Base-by-base conservation (phyloP, 2,888 invertebrate species). In the Nomada fabriciana region DNA sequence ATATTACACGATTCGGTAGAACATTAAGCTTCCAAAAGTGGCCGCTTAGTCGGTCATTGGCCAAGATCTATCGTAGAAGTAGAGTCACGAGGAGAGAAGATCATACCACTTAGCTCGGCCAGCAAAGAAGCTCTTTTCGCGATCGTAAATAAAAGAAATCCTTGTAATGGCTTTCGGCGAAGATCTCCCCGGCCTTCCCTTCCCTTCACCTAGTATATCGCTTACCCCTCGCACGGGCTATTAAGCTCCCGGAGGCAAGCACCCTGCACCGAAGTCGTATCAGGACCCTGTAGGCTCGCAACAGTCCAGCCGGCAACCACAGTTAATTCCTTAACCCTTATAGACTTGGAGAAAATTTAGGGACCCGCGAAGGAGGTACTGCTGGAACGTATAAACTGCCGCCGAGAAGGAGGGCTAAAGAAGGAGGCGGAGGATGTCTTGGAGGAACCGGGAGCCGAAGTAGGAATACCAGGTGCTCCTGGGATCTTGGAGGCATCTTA, bases 81-180 rank as follows among this genome's bases (percentile, higher is more conserved):
- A 88, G 88, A 88, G 87, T 86, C 83, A 76, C 75, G 80, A 81
- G 79, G 65, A 88, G 86, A 86, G 83, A 86, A 90, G 93, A 92
- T 92, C 90, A 91, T 90, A 89, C 91, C 90, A 92, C 92, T 91
- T 90, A 90, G 90, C 89, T 72, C 83, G 72, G 85, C 80, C 72
- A 36, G 71, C 88, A 65, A 67, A 76, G 65, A 76, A 74, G 83
- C 80, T 82, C 81, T 91, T 89, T 90, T 90, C 89, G 90, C 90
- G 90, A 90, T 89, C 93, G 91, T 93, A 93, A 93, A 93, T 93
- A 93, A 93, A 92, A 93, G 92, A 93, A 93, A 93, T 93, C 93
- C 93, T 92, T 89, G 92, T 93, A 92, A 93, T 93, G 91, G 91
- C 91, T 92, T 91, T 93, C 90, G 91, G 84, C 90, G 89, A 85